phyloP scores from a whole-genome alignment of 2,113 vertebrate species.

The Pogonocichla stellata region DNA sequence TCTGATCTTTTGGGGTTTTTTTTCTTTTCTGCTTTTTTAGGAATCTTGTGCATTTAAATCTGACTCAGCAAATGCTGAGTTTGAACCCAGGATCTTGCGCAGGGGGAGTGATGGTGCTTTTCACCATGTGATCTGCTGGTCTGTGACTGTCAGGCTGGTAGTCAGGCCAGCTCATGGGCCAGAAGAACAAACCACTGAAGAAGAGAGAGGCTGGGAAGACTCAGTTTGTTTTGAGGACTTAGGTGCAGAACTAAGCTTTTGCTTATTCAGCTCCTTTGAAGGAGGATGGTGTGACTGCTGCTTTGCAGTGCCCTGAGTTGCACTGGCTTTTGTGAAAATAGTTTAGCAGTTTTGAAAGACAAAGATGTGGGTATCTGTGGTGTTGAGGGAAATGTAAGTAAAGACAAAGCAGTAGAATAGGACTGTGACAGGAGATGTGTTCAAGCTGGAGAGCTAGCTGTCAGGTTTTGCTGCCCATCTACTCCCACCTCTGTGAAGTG shows the following conservation, averaged over 20 bases:
- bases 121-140: fast-evolving
- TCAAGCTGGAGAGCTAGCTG: not conserved
- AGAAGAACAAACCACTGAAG: not conserved
- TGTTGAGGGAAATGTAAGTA: not conserved
- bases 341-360: not conserved
- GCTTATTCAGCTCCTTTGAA: not conserved
- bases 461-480: not conserved
- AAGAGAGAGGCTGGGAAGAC: not conserved
- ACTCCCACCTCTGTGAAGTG: not conserved
- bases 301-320: not conserved
- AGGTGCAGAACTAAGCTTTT: not conserved
- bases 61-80: not conserved
- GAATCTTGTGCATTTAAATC: not conserved
- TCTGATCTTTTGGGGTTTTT: not conserved
- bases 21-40: not conserved
- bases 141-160: not conserved
- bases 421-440: not conserved
- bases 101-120: not conserved
- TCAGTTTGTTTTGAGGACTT: not conserved
- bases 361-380: not conserved
- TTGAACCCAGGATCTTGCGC: fast-evolving
- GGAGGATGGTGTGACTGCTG: not conserved
- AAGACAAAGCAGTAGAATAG: not conserved
- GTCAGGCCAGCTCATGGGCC: not conserved
- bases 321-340: not conserved